Evolutionary conservation across 2,113 vertebrate genomes (phyloP).

Genomic region (Hymenochirus boettgeri): DNA sequence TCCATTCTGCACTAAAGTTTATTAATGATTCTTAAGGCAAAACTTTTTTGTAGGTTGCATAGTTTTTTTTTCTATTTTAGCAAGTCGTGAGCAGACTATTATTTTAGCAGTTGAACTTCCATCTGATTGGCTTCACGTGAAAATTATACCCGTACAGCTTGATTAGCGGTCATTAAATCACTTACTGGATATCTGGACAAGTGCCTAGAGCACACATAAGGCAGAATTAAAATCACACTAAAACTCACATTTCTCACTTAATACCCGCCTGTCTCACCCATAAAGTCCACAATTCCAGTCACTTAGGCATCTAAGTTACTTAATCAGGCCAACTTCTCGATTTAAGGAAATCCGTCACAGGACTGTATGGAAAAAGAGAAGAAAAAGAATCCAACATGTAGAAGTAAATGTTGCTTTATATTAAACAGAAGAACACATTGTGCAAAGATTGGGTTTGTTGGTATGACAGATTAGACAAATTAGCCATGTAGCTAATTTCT

Average conservation of each 20-base stretch:
- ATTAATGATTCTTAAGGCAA: not conserved
- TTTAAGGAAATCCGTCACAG: conserved; percentile 25
- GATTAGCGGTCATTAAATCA: conserved; percentile 27
- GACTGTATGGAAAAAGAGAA: conserved; percentile 8
- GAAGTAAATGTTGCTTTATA: not conserved
- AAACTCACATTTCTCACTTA: conserved; percentile 28
- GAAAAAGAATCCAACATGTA: not conserved
- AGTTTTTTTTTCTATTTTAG: conserved; percentile 1
- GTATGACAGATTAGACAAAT: not conserved
- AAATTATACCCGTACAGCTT: conserved; percentile 11
- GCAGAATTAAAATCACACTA: conserved; percentile 26
- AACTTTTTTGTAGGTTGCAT: not conserved
- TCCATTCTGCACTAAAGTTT: not conserved
- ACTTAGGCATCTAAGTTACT: not conserved
- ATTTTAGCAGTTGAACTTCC: conserved; percentile 2
- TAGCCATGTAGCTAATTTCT: conserved; percentile 11
- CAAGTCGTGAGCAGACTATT: conserved; percentile 1
- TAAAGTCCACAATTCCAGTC: conserved; percentile 29
- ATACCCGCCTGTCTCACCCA: conserved; percentile 24
- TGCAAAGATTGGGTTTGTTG: not conserved
- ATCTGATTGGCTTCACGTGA: not conserved
- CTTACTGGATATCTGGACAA: conserved; percentile 23
- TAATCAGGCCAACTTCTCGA: conserved; percentile 16
- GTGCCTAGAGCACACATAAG: conserved; percentile 26
- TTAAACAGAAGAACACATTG: conserved; percentile 20